A percentile compares a stretch with the other conserved stretches of the same genome.
phyloP scores from a whole-genome alignment of 2,797 vertebrate species.

The Hephaestus fuliginosus region DNA sequence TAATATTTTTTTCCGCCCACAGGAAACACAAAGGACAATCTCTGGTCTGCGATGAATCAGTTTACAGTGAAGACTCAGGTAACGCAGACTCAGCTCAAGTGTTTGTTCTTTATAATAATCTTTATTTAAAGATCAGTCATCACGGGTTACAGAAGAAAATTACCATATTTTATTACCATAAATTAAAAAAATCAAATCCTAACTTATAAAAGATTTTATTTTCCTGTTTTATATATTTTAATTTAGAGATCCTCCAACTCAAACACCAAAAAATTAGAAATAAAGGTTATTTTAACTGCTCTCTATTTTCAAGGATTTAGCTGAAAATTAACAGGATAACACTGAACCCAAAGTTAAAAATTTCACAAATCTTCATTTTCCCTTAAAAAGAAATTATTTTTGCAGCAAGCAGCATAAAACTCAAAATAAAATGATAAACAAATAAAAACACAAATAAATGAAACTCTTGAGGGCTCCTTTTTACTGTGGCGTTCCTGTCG shows the following conservation, averaged over 20 bases:
- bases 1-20: neutral
- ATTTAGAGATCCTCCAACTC: too few species aligned
- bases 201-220: too few species aligned
- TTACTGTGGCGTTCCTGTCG: neutral
- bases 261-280: too few species aligned
- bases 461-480: too few species aligned
- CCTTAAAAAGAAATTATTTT: neutral
- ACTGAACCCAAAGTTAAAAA: neutral
- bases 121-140: neutral
- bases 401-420: neutral
- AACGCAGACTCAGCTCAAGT: neutral
- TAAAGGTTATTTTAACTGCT: neutral
- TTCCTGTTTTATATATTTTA: too few species aligned
- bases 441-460: neutral
- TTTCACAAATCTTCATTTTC: neutral
- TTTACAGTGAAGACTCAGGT: constrained; percentile 85
- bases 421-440: neutral
- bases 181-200: neutral
- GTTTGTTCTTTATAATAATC: neutral
- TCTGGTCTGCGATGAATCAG: constrained; percentile 84
- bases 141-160: neutral
- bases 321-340: neutral
- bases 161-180: neutral
- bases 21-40: constrained; percentile 83
- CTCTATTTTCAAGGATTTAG: neutral